phyloP scores from a whole-genome alignment of 2,888 invertebrate genomes.

The Pocota personata region DNA sequence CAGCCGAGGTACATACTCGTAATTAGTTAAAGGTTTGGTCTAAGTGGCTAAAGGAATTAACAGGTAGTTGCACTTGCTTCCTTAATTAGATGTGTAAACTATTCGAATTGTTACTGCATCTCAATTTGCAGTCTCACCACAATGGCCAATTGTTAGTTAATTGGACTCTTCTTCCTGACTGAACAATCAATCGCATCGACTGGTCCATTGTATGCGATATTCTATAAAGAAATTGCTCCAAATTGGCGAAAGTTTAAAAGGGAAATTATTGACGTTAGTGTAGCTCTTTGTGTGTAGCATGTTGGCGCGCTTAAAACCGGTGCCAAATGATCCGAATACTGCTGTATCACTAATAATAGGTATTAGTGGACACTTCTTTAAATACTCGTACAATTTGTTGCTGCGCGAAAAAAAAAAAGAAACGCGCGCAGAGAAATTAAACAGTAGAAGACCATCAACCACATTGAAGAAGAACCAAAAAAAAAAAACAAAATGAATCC shows the following conservation, averaged over 20 bases:
- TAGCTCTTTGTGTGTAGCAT: neutral
- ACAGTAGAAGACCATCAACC: too few species aligned
- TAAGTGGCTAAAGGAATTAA: slow-evolving; percentile 12
- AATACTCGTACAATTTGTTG: neutral
- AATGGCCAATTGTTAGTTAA: slow-evolving; percentile 29
- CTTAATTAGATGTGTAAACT: slow-evolving; percentile 4
- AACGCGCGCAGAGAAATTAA: slow-evolving; percentile 48
- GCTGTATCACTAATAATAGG: slow-evolving; percentile 34
- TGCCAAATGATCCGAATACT: slow-evolving; percentile 38
- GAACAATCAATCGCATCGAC: neutral
- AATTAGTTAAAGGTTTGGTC: slow-evolving; percentile 9
- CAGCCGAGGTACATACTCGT: too few species aligned
- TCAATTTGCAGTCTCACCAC: neutral
- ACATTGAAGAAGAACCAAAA: neutral
- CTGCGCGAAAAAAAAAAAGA: slow-evolving; percentile 16
- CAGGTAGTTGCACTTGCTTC: neutral
- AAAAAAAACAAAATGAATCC: neutral
- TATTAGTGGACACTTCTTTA: slow-evolving; percentile 5
- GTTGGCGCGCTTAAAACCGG: neutral
- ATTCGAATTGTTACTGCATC: neutral
- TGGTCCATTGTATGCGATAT: slow-evolving; percentile 8
- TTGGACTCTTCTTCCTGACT: slow-evolving; percentile 43
- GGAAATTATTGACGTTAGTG: slow-evolving; percentile 35
- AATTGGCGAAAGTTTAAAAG: slow-evolving; percentile 67
- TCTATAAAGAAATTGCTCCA: slow-evolving; percentile 20